Percentiles rank a stretch among this genome's conserved stretches.
phyloP scores from a whole-genome alignment of 2,888 invertebrate genomes.

The Apocheima hispidaria region DNA sequence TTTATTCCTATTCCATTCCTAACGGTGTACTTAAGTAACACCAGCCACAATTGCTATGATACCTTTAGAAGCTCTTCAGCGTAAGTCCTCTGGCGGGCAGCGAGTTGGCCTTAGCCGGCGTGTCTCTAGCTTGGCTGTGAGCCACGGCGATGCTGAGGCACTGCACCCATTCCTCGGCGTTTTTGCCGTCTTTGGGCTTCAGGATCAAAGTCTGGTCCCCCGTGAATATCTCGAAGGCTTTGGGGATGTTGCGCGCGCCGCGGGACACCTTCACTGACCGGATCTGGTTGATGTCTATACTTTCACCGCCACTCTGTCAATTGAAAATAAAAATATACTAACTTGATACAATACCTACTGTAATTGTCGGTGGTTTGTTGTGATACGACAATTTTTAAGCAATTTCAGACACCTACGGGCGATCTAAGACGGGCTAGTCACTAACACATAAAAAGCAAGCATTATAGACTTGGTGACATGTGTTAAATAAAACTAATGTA shows the following conservation, averaged over 20 bases:
- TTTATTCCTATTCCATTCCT: neutral
- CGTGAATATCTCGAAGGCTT: conserved; percentile 98
- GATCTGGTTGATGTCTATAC: conserved; percentile 96
- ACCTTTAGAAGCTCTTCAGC: conserved; percentile 73
- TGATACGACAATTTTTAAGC: too few relatives aligned
- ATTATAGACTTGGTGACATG: too few relatives aligned
- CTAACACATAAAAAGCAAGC: too few relatives aligned
- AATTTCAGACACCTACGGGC: too few relatives aligned
- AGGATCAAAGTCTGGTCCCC: conserved; percentile 96
- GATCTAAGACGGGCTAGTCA: too few relatives aligned
- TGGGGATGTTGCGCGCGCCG: conserved; percentile 96
- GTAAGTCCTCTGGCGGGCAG: conserved; percentile 81
- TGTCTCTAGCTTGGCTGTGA: conserved; percentile 90
- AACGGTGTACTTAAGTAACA: too few relatives aligned
- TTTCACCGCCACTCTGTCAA: conserved; percentile 92
- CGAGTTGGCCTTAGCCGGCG: conserved; percentile 82
- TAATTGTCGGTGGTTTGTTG: too few relatives aligned
- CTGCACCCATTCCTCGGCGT: conserved; percentile 98
- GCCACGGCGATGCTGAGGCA: conserved; percentile 97
- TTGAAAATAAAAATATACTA: neutral
- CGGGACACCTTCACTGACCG: conserved; percentile 97
- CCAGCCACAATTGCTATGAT: neutral
- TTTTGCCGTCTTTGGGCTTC: conserved; percentile 97
- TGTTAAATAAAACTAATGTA: neutral
- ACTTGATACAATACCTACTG: too few relatives aligned